These are phyloP conservation scores for Rosalia funebris DNA, from an alignment of 2,888 invertebrate genomes.

Conservation along the genomic window DNA sequence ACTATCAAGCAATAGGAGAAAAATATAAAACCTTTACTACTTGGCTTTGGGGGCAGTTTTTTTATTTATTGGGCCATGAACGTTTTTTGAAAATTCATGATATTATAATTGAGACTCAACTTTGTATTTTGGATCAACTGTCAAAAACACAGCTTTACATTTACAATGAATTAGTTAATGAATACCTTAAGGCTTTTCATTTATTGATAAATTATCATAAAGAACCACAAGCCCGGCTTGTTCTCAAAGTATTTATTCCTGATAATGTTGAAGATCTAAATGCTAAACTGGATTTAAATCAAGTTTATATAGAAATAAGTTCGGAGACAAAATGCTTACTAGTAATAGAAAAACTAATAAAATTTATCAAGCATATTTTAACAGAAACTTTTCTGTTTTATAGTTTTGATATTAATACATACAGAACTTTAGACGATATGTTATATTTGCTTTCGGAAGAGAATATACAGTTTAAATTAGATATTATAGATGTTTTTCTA, in stretches of 20 bases:
- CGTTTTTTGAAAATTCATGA: slow-evolving; percentile 67
- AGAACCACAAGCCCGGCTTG: slow-evolving; percentile 48
- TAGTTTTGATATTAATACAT: slow-evolving; percentile 44
- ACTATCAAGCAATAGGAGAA: slow-evolving; percentile 61
- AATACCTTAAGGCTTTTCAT: slow-evolving; percentile 65
- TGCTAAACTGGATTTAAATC: slow-evolving; percentile 53
- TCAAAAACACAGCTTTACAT: slow-evolving; percentile 66
- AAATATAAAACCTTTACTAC: slow-evolving; percentile 69
- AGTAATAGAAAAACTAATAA: slow-evolving; percentile 52
- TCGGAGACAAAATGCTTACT: slow-evolving; percentile 41
- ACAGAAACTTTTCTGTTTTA: slow-evolving; percentile 47
- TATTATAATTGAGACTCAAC: slow-evolving; percentile 68
- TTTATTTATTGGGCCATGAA: slow-evolving; percentile 70
- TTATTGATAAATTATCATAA: slow-evolving; percentile 65
- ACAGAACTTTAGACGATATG: slow-evolving; percentile 47
- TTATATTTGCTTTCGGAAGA: slow-evolving; percentile 46
- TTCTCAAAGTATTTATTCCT: slow-evolving; percentile 65
- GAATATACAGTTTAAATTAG: slow-evolving; percentile 43
- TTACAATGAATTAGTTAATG: slow-evolving; percentile 64
- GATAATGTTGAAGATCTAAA: slow-evolving; percentile 58
- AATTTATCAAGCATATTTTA: slow-evolving; percentile 52
- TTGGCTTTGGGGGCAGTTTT: slow-evolving; percentile 75
- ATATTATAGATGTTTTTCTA: slow-evolving; percentile 49
- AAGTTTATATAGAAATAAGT: slow-evolving; percentile 52
- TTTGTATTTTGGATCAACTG: slow-evolving; percentile 68